Evolutionary conservation across 1,140 invertebrate species (phyloP), one percentile per base, ranked within the genome.

Genomic region (Platyura marginata): DNA sequence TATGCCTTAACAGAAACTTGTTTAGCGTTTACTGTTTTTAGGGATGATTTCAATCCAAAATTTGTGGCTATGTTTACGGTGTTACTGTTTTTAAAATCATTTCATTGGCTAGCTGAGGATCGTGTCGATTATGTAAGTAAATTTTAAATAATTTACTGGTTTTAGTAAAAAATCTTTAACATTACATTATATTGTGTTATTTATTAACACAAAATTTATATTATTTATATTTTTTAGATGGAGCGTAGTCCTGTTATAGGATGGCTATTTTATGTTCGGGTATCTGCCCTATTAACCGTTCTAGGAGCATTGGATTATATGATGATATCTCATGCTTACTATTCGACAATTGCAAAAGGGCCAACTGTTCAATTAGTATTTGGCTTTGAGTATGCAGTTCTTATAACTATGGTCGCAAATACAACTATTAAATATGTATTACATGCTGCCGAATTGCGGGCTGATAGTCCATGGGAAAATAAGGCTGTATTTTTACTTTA

Each of bases 71-170:
- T 98, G 32, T 99, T 99, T 63, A 97, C 93, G 10, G 69, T 98
- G 16, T 70, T 99, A 22, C 69, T 99, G 32, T 98, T 99, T 64
- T 63, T 99, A 13, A 99, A 99, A 70, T 93, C 92, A 64, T 98
- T 99, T 69, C 96, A 99, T 70, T 99, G 96, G 96, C 66, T 99
- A 15, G 90, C 90, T 23, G 96, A 99, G 67, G 95, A 98, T 56
- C 72, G 96, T 61, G 92, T 99, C 21, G 95, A 99, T 67, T 98
- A 88, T 77, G 92, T 95, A 74, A 87, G 83, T 77, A n/a, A n/a
- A n/a, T n/a, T 65, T 18, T 19, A 40, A 23, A n/a, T 3, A 22
- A n/a, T 15, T n/a, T 15, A 23, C n/a, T 25, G 3, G 10, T 21
- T 29, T 40, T n/a, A n/a, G n/a, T n/a, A n/a, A n/a, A n/a, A n/a